Percentiles rank a stretch among this genome's conserved stretches.
Conservation (phyloP, 2,113 vertebrate genomes). For the Rhinoderma darwinii region DNA sequence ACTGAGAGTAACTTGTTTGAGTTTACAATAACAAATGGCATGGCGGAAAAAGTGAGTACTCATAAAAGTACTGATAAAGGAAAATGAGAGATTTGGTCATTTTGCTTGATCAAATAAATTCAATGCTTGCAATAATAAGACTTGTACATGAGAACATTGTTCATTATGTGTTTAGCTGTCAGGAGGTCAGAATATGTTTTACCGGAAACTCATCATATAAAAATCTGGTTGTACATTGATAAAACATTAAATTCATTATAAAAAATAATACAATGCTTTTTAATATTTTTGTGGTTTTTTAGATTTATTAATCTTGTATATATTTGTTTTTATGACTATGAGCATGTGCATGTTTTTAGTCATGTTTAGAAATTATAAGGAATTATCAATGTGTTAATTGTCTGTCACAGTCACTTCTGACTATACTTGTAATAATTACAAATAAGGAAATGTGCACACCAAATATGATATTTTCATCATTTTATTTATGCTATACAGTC, state of each 20-base stretch:
- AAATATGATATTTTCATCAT: background rate
- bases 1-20: constrained; percentile 55
- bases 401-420: background rate
- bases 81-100: background rate
- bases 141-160: background rate
- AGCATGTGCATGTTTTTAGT: no score
- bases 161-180: background rate
- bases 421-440: background rate
- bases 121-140: background rate
- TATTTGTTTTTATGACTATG: no score
- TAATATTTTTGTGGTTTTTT: no score
- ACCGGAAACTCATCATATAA: no score
- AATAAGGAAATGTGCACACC: background rate
- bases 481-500: background rate
- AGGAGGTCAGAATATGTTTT: no score
- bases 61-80: no score
- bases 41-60: constrained; percentile 44
- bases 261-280: no score
- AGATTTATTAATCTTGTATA: background rate
- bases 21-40: constrained; percentile 38
- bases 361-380: no score
- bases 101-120: background rate
- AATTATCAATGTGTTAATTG: background rate
- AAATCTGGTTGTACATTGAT: no score
- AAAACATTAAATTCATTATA: background rate